Evolutionary conservation across 2,888 invertebrate genomes (phyloP), one percentile per base, ranked within the genome.

Genomic region (Mechanitis mazaeus): DNA sequence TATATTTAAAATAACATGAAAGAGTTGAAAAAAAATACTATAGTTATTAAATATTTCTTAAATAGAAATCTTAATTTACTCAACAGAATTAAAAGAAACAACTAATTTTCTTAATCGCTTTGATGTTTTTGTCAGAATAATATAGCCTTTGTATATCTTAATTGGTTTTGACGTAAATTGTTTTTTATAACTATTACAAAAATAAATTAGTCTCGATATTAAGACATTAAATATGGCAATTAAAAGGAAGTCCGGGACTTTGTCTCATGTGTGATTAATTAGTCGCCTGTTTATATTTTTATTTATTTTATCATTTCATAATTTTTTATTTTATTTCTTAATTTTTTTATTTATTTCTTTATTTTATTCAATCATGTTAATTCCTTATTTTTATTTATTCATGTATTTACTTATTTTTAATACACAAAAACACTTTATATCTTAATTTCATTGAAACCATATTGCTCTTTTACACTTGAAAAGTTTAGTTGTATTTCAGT

Each of bases 201-300:
- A 33, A 56, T 42, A 42, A 42, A 42, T 42, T 42, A 9, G 9
- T 42, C 7, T 42, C 11, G 7, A 42, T 6, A 42, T 42, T 42
- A 3, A 7, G 11, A 9, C 3, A 42, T 38, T 6, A 38, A 38
- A 20, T 28, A 6, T 28, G 57, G 80, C 83, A 83, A 83, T 84
- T 82, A 82, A 80, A 50, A 68, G 76, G 77, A 80, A 83, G 78
- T 77, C 70, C 72, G 68, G 73, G 69, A 70, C 68, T 65, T 68
- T 64, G 59, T 70, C 71, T 69, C 64, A 73, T 74, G 76, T 79
- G 81, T 81, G 81, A 85, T 84, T 85, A 85, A 84, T 84, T 84
- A 82, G 81, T 79, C 78, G 70, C 63, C 64, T 65, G 77, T 83
- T 20, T 20, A 20, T 20, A 20, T 20, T 20, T 20, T 20, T 20